Conservation (phyloP, 2,113 vertebrate species). For the Stercorarius parasiticus region DNA sequence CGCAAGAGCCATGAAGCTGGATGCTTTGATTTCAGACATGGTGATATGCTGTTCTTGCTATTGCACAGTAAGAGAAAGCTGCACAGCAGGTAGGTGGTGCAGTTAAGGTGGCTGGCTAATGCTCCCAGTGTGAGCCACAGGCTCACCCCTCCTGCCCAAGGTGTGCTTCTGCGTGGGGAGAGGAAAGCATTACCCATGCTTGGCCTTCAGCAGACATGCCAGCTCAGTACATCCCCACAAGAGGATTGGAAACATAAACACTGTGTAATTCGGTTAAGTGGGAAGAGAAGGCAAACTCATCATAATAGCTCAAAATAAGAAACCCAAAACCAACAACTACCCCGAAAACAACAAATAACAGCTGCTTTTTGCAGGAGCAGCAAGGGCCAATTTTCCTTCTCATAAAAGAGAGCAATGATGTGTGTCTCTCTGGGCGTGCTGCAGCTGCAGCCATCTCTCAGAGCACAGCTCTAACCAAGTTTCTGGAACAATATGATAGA, state of each 20-base stretch:
- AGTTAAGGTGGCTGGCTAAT: neutral
- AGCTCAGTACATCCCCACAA: neutral
- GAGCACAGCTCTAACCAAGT: neutral
- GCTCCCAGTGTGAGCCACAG: neutral
- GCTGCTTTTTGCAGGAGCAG: slow-evolving; percentile 59
- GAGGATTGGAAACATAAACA: neutral
- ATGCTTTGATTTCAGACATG: neutral
- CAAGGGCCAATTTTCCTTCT: slow-evolving; percentile 56
- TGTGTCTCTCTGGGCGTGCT: neutral
- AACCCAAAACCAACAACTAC: neutral
- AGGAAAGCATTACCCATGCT: neutral
- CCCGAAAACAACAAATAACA: slow-evolving; percentile 69
- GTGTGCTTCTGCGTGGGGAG: neutral
- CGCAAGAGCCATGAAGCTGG: neutral
- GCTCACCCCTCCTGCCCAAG: neutral
- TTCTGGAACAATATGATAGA: slow-evolving; percentile 4
- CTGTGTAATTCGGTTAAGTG: slow-evolving; percentile 55
- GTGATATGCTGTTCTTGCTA: neutral
- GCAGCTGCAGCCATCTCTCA: slow-evolving; percentile 59
- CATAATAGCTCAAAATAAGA: slow-evolving; percentile 53
- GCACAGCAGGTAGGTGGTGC: neutral
- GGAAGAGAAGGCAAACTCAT: slow-evolving; percentile 64
- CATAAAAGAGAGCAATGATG: slow-evolving; percentile 44
- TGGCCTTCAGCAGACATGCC: neutral
- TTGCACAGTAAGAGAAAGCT: neutral